phyloP scores from a whole-genome alignment of 1,140 invertebrate species.

The Drosophila paulistorum region DNA sequence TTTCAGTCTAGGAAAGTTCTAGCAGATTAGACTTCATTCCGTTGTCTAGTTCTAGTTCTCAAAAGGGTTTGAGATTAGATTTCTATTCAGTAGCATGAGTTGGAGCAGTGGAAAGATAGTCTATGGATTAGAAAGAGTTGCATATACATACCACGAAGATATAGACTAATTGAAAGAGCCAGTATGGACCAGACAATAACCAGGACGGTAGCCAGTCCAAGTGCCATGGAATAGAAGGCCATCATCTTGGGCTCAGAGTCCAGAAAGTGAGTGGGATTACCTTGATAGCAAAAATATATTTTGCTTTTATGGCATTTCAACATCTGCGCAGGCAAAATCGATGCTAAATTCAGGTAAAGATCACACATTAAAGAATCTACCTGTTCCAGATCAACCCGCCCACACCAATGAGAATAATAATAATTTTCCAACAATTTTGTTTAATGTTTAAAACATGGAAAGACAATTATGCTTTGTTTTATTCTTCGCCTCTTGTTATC shows the following conservation, averaged over 20 bases:
- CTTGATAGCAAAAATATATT: neutral
- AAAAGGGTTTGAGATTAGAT: no score
- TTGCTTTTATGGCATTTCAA: neutral
- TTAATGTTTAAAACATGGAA: slow-evolving; percentile 77
- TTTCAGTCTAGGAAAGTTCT: no score
- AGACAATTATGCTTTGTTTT: slow-evolving; percentile 65
- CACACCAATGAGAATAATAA: slow-evolving; percentile 18
- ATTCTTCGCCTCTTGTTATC: neutral
- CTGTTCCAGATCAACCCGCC: slow-evolving; percentile 17
- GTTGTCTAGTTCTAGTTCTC: no score
- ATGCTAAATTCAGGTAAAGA: neutral
- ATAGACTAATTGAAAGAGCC: no score
- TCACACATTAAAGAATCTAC: slow-evolving; percentile 11
- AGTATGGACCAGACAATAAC: no score
- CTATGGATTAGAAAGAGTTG: neutral
- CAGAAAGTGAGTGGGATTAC: neutral
- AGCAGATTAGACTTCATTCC: no score
- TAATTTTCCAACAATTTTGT: neutral
- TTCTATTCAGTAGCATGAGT: neutral
- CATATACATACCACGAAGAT: neutral
- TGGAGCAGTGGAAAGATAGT: neutral
- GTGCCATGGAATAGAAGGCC: no score
- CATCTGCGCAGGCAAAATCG: neutral
- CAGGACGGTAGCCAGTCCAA: no score
- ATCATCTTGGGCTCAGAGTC: no score